A percentile compares a stretch with the other conserved stretches of the same genome.
These are phyloP conservation scores for Neotragus pygmaeus DNA, from an alignment of 2,113 vertebrate genomes.

Conservation along the genomic window DNA sequence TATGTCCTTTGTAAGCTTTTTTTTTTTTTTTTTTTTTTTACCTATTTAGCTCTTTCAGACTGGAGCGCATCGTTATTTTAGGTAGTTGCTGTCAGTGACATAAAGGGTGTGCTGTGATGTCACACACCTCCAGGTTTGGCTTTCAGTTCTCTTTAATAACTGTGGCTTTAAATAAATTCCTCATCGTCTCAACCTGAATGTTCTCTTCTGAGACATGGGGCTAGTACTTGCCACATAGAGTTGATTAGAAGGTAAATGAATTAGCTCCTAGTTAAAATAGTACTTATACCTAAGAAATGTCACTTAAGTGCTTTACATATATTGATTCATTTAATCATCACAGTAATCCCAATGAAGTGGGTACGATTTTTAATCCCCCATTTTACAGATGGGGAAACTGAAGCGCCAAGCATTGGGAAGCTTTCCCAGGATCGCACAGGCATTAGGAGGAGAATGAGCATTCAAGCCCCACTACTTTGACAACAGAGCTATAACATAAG, in stretches of 20 bases:
- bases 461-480: background rate
- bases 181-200: background rate
- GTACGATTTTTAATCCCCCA: background rate
- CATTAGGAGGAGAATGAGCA: background rate
- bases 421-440: background rate
- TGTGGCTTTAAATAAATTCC: conserved; percentile 8
- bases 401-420: background rate
- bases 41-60: background rate
- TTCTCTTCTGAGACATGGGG: background rate
- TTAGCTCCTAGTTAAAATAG: background rate
- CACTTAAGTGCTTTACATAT: background rate
- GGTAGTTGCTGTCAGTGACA: background rate
- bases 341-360: background rate
- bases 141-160: background rate
- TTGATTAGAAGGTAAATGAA: background rate
- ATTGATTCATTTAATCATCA: background rate
- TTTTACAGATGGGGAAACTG: background rate
- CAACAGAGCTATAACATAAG: background rate
- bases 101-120: background rate
- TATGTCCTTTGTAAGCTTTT: too few species aligned
- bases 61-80: background rate
- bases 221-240: background rate
- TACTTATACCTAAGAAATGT: background rate
- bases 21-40: background rate
- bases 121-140: background rate